phyloP scores from a whole-genome alignment of 2,797 vertebrate species.

The Vespertilio murinus region DNA sequence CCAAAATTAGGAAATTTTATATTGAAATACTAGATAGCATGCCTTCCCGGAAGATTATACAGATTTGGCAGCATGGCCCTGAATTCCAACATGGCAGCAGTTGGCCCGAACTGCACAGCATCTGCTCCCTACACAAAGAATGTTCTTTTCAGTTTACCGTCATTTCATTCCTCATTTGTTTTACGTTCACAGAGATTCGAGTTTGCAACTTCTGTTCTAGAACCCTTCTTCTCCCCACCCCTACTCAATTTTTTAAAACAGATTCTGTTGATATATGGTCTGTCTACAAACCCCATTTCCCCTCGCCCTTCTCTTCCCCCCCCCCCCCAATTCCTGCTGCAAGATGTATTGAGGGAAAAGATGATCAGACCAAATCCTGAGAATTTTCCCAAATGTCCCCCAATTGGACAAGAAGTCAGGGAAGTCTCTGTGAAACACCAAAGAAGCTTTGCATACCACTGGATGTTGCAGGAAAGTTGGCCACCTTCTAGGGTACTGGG shows the following conservation, averaged over 20 bases:
- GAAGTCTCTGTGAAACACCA: not conserved
- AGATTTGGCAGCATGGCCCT: not conserved
- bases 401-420: not conserved
- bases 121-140: not conserved
- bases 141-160: not conserved
- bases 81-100: not conserved
- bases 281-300: not conserved
- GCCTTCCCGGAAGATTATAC: not conserved
- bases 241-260: not conserved
- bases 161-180: not conserved
- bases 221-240: not conserved
- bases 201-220: not conserved
- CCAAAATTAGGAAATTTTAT: constrained; percentile 3
- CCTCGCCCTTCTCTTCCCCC: no score
- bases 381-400: not conserved
- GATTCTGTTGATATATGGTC: not conserved
- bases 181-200: not conserved
- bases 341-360: not conserved
- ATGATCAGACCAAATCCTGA: not conserved
- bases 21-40: not conserved
- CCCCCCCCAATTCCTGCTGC: not conserved
- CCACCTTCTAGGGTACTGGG: not conserved
- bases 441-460: not conserved
- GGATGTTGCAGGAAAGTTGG: not conserved
- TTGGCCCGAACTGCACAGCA: not conserved